phyloP scores from a whole-genome alignment of 2,113 vertebrate species.

The Entomyzon cyanotis region DNA sequence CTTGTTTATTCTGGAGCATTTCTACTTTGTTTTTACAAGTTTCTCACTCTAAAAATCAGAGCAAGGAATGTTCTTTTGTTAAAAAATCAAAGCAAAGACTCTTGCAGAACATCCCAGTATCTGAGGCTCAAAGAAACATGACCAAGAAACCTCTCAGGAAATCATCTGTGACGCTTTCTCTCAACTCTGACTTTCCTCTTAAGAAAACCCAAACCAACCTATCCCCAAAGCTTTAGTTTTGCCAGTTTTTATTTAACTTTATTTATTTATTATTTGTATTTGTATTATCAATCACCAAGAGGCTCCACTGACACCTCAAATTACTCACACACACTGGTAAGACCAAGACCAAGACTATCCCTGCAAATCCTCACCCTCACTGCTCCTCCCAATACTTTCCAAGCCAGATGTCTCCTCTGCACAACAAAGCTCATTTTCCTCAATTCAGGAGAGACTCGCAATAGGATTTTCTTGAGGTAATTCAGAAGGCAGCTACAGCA shows the following conservation, averaged over 20 bases:
- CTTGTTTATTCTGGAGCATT: background rate
- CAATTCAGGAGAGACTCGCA: background rate
- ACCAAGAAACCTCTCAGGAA: background rate
- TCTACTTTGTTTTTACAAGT: background rate
- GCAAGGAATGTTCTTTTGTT: background rate
- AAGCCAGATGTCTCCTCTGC: background rate
- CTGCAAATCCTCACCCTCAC: background rate
- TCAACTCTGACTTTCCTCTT: background rate
- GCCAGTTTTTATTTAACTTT: background rate
- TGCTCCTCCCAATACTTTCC: background rate
- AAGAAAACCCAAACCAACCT: background rate
- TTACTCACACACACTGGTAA: background rate
- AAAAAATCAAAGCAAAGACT: background rate
- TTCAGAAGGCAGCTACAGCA: conserved; percentile 5
- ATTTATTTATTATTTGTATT: background rate
- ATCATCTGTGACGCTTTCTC: background rate
- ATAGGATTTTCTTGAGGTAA: background rate
- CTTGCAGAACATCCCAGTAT: background rate
- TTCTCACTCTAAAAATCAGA: background rate
- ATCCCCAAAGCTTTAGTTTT: background rate
- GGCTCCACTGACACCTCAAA: background rate
- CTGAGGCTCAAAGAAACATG: background rate
- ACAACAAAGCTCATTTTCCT: background rate
- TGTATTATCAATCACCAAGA: background rate
- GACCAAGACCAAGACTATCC: background rate